Evolutionary conservation across 1,140 invertebrate genomes (phyloP), one percentile per base, ranked within the genome.

Genomic region (Hypsibius dujardini): DNA sequence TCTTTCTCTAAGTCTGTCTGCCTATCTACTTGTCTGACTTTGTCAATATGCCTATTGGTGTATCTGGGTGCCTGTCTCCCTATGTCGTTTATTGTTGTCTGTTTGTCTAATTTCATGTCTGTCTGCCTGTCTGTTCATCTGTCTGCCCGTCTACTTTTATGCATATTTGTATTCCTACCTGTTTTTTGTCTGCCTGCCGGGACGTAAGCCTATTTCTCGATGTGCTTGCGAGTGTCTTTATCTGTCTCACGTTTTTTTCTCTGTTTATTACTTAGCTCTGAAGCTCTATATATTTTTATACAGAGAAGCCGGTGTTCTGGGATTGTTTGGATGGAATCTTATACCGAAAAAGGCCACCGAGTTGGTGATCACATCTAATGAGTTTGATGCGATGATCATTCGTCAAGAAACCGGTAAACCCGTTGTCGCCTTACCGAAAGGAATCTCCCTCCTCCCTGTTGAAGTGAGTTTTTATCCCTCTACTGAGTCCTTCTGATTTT

Each of bases 311-410:
- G 71, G 70, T 28, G 56, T 72, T 42, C 62, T 67, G 12, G 73
- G 74, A 45, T 72, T 80, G 69, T 79, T 79, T 77, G 80, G 80
- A 1, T 76, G 76, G 74, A 74, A 76, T 47, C 70, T 72, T 40
- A 47, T 77, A 45, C 40, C 72, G 28, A 14, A 28, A 59, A 72
- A 72, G n/a, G 62, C 74, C 12, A 75, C 73, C 28, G 74, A 76
- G 47, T 72, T 80, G 46, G 75, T 82, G 2, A 67, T 82, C 14
- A 80, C 79, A n/a, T 72, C 76, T 47, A 75, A 72, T 69, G 79
- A 80, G 70, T 71, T 77, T 46, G 79, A 82, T 74, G 78, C 79
- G n/a, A 75, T 82, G 75, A 75, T 77, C 46, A 73, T 80, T 1
- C 72, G 73, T 70, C 79, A 82, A 74, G 76, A 76, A 71, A 78